phyloP scores from a whole-genome alignment of 2,888 invertebrate genomes.

The Ophion obscuratus region DNA sequence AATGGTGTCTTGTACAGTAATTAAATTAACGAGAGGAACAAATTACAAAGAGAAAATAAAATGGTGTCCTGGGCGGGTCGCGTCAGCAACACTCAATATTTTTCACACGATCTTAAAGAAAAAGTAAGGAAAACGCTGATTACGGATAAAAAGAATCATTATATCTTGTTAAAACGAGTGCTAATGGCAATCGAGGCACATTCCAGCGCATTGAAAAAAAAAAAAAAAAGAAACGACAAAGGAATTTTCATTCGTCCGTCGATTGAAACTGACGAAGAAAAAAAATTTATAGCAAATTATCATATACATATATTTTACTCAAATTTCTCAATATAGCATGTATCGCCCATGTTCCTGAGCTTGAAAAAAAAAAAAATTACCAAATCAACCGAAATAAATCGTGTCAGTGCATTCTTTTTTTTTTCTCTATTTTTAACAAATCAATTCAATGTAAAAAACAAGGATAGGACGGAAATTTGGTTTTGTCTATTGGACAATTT shows the following conservation, averaged over 20 bases:
- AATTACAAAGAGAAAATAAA: constrained; percentile 35
- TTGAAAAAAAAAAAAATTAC: constrained; percentile 45
- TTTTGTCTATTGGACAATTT: constrained; percentile 8
- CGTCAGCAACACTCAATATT: constrained; percentile 68
- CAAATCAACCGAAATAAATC: constrained; percentile 27
- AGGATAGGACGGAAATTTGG: neutral
- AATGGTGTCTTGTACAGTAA: constrained; percentile 65
- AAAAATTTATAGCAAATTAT: constrained; percentile 52
- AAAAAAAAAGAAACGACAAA: constrained; percentile 17
- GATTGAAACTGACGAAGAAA: constrained; percentile 47
- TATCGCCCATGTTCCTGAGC: constrained; percentile 59
- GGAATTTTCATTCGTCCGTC: constrained; percentile 47
- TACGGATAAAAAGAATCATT: constrained; percentile 49
- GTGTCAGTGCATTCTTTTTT: neutral
- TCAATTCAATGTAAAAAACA: neutral
- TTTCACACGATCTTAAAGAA: constrained; percentile 68
- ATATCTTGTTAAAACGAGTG: constrained; percentile 67
- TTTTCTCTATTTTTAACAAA: constrained; percentile 10
- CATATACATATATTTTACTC: constrained; percentile 62
- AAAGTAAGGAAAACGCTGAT: constrained; percentile 55
- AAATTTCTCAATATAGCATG: constrained; percentile 56
- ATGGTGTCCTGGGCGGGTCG: constrained; percentile 58
- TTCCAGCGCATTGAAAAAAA: constrained; percentile 57
- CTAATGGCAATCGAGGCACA: constrained; percentile 61
- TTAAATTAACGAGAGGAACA: constrained; percentile 59